Evolutionary conservation across 2,113 vertebrate genomes (phyloP).

Genomic region (Litocranius walleri): DNA sequence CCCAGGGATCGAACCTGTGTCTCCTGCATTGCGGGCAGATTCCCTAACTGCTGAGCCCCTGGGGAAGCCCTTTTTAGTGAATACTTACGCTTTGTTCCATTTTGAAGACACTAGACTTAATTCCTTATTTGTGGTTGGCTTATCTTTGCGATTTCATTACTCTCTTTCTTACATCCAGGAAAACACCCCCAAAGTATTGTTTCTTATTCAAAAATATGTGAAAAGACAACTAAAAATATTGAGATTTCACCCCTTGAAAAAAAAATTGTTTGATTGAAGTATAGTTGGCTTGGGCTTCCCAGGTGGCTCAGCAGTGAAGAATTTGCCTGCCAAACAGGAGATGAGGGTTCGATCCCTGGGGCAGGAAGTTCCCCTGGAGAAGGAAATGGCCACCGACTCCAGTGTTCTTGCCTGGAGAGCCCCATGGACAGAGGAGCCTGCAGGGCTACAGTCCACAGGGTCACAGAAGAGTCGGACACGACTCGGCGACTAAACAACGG

Average conservation of each 20-base stretch:
- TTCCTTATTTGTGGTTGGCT: neutral
- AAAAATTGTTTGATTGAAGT: neutral
- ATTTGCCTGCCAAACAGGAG: neutral
- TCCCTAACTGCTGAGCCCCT: neutral
- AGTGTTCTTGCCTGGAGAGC: neutral
- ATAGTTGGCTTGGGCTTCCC: neutral
- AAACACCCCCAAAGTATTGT: neutral
- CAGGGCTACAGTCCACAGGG: neutral
- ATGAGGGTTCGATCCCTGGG: neutral
- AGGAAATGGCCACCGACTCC: neutral
- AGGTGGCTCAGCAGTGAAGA: neutral
- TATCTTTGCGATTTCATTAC: neutral
- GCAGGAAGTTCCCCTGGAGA: neutral
- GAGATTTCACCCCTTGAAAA: neutral
- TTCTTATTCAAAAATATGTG: neutral
- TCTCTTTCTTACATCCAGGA: neutral
- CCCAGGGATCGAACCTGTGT: neutral
- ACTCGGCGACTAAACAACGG: fast-evolving
- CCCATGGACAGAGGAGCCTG: neutral
- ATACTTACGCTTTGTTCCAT: neutral
- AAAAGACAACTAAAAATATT: neutral
- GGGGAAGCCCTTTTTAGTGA: neutral
- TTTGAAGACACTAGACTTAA: neutral
- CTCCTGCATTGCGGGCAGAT: neutral
- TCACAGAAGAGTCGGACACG: neutral